A percentile compares a stretch with the other conserved stretches of the same genome.
Evolutionary conservation across 2,113 vertebrate genomes (phyloP).

Genomic region (Mirza zaza): DNA sequence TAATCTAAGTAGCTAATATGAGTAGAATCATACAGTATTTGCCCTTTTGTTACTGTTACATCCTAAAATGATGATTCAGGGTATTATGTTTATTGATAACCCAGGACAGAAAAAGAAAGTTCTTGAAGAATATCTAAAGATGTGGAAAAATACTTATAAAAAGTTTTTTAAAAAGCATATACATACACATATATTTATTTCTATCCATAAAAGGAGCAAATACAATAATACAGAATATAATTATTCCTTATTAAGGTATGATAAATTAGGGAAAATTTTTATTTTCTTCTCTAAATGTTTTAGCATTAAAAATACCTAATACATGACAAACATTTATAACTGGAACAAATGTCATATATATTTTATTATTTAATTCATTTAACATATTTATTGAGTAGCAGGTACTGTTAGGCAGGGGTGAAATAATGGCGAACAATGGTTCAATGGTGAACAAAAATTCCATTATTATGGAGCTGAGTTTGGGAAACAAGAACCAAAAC

Average conservation of each 20-base stretch:
- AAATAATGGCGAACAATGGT: neutral
- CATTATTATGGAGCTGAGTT: neutral
- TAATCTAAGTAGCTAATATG: neutral
- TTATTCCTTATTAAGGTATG: neutral
- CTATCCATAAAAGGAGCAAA: neutral
- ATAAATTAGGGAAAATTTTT: neutral
- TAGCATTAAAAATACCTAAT: neutral
- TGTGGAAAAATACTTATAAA: neutral
- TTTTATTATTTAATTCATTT: neutral
- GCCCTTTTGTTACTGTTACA: neutral
- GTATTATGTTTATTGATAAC: neutral
- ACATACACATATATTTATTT: neutral
- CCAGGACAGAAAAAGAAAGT: neutral
- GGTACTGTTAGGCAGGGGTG: neutral
- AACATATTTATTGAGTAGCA: neutral
- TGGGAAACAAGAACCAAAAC: neutral
- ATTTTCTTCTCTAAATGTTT: neutral
- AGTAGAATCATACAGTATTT: neutral
- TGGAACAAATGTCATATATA: neutral
- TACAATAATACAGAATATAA: neutral
- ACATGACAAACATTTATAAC: neutral
- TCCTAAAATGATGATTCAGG: neutral
- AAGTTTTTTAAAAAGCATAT: neutral
- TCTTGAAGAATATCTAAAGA: neutral
- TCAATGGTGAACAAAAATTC: neutral